A percentile compares a stretch with the other conserved stretches of the same genome.
Conservation (phyloP, 2,888 invertebrate species). For the Fragum sueziense region DNA sequence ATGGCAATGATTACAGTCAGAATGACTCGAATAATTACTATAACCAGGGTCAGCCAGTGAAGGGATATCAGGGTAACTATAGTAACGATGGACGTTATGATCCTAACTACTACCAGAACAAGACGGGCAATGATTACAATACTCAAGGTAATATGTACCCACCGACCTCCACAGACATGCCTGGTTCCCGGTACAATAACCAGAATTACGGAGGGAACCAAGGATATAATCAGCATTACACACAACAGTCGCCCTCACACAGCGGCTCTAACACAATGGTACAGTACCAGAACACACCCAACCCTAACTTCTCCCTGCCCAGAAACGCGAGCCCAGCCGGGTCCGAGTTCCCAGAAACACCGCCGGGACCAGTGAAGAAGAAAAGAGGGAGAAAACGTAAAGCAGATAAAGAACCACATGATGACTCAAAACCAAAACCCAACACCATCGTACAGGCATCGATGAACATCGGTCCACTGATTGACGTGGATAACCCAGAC, state of each 20-base stretch:
- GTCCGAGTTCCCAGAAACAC: conserved; percentile 38
- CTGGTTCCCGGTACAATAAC: conserved; percentile 45
- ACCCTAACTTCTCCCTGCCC: conserved; percentile 43
- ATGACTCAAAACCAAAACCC: conserved; percentile 53
- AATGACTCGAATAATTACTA: conserved; percentile 48
- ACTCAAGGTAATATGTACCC: conserved; percentile 52
- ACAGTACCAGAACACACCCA: conserved; percentile 46
- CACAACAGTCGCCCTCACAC: conserved; percentile 40
- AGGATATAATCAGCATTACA: conserved; percentile 54
- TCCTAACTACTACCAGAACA: conserved; percentile 43
- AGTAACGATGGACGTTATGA: conserved; percentile 44
- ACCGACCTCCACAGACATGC: conserved; percentile 46
- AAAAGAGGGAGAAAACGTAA: conserved; percentile 59
- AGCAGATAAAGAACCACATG: conserved; percentile 54
- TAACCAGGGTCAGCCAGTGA: conserved; percentile 53
- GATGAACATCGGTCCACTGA: conserved; percentile 51
- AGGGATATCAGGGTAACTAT: conserved; percentile 55
- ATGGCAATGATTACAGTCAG: conserved; percentile 59
- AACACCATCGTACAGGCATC: conserved; percentile 55
- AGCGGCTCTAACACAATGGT: conserved; percentile 42
- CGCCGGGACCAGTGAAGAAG: conserved; percentile 39
- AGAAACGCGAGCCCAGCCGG: conserved; percentile 53
- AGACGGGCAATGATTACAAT: conserved; percentile 43
- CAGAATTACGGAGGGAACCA: conserved; percentile 48
- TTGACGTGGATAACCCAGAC: conserved; percentile 55